Base-by-base conservation (phyloP, 2,797 vertebrate genomes). In the Sciaenops ocellatus region DNA sequence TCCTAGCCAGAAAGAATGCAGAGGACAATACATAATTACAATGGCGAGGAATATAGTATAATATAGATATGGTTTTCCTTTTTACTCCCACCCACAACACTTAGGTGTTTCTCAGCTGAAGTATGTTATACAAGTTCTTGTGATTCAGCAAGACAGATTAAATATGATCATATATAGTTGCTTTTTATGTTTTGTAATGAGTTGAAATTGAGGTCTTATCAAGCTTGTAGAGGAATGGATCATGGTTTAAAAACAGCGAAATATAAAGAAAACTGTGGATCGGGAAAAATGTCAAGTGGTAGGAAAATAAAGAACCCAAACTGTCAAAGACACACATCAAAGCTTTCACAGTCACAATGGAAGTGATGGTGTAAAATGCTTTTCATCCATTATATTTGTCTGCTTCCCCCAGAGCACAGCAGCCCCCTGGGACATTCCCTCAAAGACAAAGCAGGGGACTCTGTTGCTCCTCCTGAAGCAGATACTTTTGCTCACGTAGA, bases 381-480 rank as follows among this genome's bases (percentile, higher is more conserved):
- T 62, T 79, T 64, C 26, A 44, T 67, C 69, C 17, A 48, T 86
- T 73, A 67, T 17, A 24, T 47, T 50, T 5, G 17, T 78, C 48
- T 63, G 50, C 57, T 48, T 72, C 55, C 51, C 24, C 56, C 51
- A 26, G 57, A 73, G 78, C 61, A 67, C 64, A 56, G 61, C 73
- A 8, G 61, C 54, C 72, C 69, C 55, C 26, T 57, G 59, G 30
- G 66, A 77, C 6, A 69, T 68, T 66, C 28, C 64, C 73, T 91
- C 77, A 88, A 90, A 89, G 78, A 84, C 74, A 4, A 87, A 61
- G 80, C 65, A n/a, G 78, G 77, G 75, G 71, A 83, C 46, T 69
- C 47, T 18, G 3, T 51, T 13, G 60, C 59, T 74, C 26, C 30
- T 42, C 34, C 50, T 50, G 30, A 46, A 52, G 72, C 57, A 55